Base-by-base conservation (phyloP, 1,140 invertebrate genomes). In the Drosophila oshimai region DNA sequence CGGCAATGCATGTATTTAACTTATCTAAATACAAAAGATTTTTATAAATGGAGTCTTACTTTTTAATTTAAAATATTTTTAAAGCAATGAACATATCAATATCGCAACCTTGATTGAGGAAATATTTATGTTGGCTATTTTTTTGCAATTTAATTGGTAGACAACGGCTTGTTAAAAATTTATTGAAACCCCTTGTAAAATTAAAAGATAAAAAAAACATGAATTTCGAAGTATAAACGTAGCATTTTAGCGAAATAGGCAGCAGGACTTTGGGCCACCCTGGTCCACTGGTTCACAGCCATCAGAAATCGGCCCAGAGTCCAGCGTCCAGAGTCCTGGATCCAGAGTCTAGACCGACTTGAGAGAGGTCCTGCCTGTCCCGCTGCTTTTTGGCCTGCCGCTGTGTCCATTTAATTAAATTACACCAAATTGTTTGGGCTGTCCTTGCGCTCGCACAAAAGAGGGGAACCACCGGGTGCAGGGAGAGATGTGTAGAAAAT, bases 321-420 rank as follows among this genome's bases (percentile, higher is more conserved):
- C 2, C n/a, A n/a, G n/a, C 22, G 42, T 46, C 44, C 26, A 24
- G n/a, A 20, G 28, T 47, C 28, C 45, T 12, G 28, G 15, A 20
- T 29, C 53, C 18, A 0, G 29, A 22, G 49, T 34, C 61, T 68
- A 31, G 24, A 26, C 50, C 55, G 20, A 15, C 39, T 36, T 22
- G 36, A 33, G 44, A 33, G 51, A 41, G 47, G 37, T 54, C 18
- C 42, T 54, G 80, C 64, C 75, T 36, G 42, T 41, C 47, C 57
- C 57, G 75, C 65, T 72, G 81, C 60, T 69, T 74, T 83, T 68
- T 80, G 81, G 75, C 70, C 80, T 74, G 69, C 81, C 87, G 81
- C 81, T 86, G 81, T 86, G 81, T 69, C 76, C 81, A 81, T 87
- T 86, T 86, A 86, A 86, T 86, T 86, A 86, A 86, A 86, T 87